Evolutionary conservation across 2,797 vertebrate genomes (phyloP), one percentile per base, ranked within the genome.

Genomic region (Lutjanus campechanus): DNA sequence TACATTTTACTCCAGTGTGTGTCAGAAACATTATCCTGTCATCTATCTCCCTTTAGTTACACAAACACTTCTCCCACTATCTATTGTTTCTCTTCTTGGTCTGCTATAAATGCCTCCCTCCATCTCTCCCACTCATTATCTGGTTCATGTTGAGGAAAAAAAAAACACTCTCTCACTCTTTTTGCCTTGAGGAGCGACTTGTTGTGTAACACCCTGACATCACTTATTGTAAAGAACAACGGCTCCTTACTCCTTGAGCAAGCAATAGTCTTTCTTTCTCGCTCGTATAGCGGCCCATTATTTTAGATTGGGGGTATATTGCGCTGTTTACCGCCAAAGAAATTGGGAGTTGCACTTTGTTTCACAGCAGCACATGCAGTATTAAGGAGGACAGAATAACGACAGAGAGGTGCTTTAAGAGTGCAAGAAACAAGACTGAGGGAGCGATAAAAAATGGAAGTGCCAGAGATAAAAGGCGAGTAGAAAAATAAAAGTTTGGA

Each of bases 91-190:
- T 85, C 41, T 41, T 71, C 67, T 76, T 59, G 25, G 8, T 49
- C 71, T 47, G 49, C 86, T 89, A 77, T 83, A 91, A 91, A 91
- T 81, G 81, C 77, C 83, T 87, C 70, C 29, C 79, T 88, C 76
- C 76, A 72, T 80, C 79, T 84, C 88, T 85, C 91, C 91, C 90
- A 93, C 91, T 92, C 89, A 83, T 85, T 92, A 91, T 89, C 77
- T 87, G 81, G 70, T 85, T 80, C 47, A 53, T 72, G 73, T 81
- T 85, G 40, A 29, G 55, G 63, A 56, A 41, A 44, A 71, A 53
- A 65, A 49, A 43, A 40, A 61, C 9, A 0, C 40, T 36, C 71
- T 69, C 72, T 76, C 58, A 44, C 62, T 82, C 62, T 77, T 44
- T 69, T 61, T 65, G 84, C 89, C 90, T 91, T 2, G 36, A 82